Evolutionary conservation across 2,113 vertebrate genomes (phyloP), one percentile per base, ranked within the genome.

Genomic region (Barbus barbus): DNA sequence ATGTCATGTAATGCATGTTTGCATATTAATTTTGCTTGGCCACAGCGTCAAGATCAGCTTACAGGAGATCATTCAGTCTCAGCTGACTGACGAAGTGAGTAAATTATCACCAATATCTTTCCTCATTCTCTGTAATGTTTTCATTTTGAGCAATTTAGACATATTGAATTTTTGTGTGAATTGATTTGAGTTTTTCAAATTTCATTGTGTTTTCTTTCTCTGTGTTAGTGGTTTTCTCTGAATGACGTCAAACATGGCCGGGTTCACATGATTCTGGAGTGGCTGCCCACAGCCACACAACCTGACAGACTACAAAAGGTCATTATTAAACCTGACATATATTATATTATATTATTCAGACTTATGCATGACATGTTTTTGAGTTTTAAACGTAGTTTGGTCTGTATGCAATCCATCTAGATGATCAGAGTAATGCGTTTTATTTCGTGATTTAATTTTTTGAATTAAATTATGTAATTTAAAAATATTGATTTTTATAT

Each of bases 201-300:
- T 31, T 18, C 14, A 3, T 61, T 81, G 44, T 26, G 5, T 1
- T 58, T 80, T 44, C 26, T 78, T 16, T 73, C 18, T 87, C 31
- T 89, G 38, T 91, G 84, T 9, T 91, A 98, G 97, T 98, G 97
- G 97, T 95, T 95, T 90, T 91, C 93, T 44, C 90, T 98, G 83
- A 94, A 95, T 24, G 96, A 96, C 0, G 95, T 97, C 41, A 96
- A 96, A 60, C 96, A 96, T 1, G 97, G 97, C 28, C 90, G 89
- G 12, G 89, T 98, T 82, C 97, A 96, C 78, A 77, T 97, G 89
- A 92, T 95, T 41, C 88, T 97, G 88, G 97, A 97, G 83, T 96
- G 95, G 90, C 91, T 98, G 83, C 91, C 91, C 11, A 93, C 91
- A 5, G 89, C 88, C 7, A 90, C 94, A 33, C 89, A 90, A 11